A percentile compares a stretch with the other conserved stretches of the same genome.
Evolutionary conservation across 1,140 invertebrate genomes (phyloP).

Genomic region (Riptortus pedestris): DNA sequence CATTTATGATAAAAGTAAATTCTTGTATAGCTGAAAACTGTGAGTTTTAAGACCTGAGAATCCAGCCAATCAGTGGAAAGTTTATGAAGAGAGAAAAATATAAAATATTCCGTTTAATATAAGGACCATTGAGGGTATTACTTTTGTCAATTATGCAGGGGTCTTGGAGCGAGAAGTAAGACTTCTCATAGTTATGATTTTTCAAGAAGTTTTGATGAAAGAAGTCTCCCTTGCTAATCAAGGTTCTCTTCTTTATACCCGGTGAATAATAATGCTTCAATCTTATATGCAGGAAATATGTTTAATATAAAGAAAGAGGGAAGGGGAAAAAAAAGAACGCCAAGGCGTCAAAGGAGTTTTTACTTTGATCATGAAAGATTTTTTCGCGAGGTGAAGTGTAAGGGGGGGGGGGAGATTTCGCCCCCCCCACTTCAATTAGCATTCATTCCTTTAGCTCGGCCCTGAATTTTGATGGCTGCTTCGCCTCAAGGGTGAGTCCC

Average conservation of each 20-base stretch:
- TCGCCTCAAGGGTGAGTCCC: background rate
- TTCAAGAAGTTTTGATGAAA: slow-evolving; percentile 16
- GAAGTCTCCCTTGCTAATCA: slow-evolving; percentile 9
- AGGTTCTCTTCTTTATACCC: slow-evolving; percentile 6
- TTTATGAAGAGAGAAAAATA: background rate
- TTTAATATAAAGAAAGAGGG: slow-evolving; percentile 19
- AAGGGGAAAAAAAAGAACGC: slow-evolving; percentile 6
- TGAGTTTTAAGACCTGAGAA: too few species aligned
- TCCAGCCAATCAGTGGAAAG: background rate
- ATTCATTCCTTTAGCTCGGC: slow-evolving; percentile 21
- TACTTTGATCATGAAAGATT: slow-evolving; percentile 26
- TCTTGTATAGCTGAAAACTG: too few species aligned
- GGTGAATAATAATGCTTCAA: slow-evolving; percentile 21
- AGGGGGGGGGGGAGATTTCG: background rate
- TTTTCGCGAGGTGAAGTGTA: slow-evolving; percentile 14
- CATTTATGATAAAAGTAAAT: too few species aligned
- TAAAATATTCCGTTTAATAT: slow-evolving; percentile 18
- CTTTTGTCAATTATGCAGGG: slow-evolving; percentile 14
- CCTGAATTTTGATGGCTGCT: slow-evolving; percentile 23
- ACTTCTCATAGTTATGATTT: slow-evolving; percentile 11
- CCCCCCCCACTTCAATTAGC: slow-evolving; percentile 18
- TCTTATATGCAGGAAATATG: slow-evolving; percentile 27
- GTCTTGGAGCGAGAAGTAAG: background rate
- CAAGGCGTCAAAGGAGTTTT: slow-evolving; percentile 23
- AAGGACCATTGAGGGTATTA: slow-evolving; percentile 4